phyloP scores from a whole-genome alignment of 2,797 vertebrate genomes.

The Clarias pachynema region DNA sequence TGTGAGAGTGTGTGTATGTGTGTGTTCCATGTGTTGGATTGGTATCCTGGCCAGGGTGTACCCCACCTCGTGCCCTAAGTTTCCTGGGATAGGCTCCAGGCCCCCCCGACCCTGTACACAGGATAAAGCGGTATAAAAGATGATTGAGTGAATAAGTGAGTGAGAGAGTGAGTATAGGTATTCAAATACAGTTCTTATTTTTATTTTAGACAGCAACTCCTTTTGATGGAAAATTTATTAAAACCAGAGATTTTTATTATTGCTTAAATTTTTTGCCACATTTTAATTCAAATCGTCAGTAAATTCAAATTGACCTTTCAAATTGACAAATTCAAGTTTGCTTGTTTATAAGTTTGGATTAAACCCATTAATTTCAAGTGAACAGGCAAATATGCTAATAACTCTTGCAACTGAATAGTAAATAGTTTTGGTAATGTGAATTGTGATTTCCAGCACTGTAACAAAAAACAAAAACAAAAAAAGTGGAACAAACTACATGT shows the following conservation, averaged over 20 bases:
- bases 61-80: too few species aligned
- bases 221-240: background rate
- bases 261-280: background rate
- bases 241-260: background rate
- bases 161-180: background rate
- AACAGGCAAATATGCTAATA: background rate
- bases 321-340: background rate
- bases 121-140: too few species aligned
- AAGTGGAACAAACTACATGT: background rate
- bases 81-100: too few species aligned
- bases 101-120: too few species aligned
- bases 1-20: too few species aligned
- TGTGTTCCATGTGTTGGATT: too few species aligned
- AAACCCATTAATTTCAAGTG: background rate
- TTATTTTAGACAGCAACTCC: background rate
- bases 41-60: too few species aligned
- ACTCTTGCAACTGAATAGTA: background rate
- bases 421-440: background rate
- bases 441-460: background rate
- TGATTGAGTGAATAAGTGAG: too few species aligned
- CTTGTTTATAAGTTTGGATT: background rate
- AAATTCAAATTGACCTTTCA: background rate
- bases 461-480: background rate
- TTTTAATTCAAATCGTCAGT: background rate
- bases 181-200: background rate